Percentiles rank a stretch among this genome's conserved stretches.
Conservation (phyloP, 2,797 vertebrate species). For the Acridotheres tristis region DNA sequence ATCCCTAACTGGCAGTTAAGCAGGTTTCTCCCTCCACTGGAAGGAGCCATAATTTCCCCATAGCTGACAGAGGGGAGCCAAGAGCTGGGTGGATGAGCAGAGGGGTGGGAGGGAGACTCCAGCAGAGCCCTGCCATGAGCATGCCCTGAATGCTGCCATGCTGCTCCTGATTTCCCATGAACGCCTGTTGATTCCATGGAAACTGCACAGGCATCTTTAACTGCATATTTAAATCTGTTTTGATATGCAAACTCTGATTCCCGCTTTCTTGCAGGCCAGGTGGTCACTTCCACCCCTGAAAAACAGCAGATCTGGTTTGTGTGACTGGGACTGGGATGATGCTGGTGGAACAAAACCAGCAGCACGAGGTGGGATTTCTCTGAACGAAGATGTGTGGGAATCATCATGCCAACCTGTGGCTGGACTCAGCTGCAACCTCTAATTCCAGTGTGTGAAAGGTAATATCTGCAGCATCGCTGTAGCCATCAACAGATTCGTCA, state of each 20-base stretch:
- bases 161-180: not conserved
- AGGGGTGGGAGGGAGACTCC: not conserved
- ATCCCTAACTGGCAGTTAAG: not conserved
- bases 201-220: not conserved
- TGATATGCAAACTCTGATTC: not conserved
- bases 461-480: not conserved
- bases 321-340: accelerated
- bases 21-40: not conserved
- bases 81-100: not conserved
- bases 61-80: accelerated
- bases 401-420: not conserved
- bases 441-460: not conserved
- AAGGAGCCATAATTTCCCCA: not conserved
- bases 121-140: not conserved
- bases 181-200: not conserved
- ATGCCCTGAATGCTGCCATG: not conserved
- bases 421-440: not conserved
- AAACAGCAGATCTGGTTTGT: accelerated
- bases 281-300: accelerated
- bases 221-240: not conserved
- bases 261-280: accelerated
- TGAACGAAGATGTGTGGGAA: not conserved
- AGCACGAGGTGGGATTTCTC: not conserved
- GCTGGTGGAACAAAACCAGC: not conserved
- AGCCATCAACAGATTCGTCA: not conserved